A percentile compares a stretch with the other conserved stretches of the same genome.
phyloP scores from a whole-genome alignment of 2,888 invertebrate species.

The Drosophila nr. perissopoda region DNA sequence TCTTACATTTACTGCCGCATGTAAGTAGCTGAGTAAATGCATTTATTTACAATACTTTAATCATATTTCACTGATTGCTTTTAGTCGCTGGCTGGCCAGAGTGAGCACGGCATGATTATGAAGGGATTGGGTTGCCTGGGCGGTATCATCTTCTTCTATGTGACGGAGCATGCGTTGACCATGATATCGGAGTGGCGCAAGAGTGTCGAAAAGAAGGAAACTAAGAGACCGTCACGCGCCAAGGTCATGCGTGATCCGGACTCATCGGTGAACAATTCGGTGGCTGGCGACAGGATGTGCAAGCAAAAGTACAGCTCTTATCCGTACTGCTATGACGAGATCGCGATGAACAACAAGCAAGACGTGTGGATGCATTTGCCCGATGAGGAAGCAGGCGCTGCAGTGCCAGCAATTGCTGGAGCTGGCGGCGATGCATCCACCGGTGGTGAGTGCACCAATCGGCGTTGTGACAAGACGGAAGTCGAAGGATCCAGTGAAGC shows the following conservation, averaged over 20 bases:
- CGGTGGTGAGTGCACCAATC: constrained; percentile 45
- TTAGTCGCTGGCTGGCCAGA: constrained; percentile 82
- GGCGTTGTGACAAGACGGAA: constrained; percentile 60
- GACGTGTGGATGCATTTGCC: constrained; percentile 85
- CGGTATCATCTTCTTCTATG: constrained; percentile 95
- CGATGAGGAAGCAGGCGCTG: constrained; percentile 45
- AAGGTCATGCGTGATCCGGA: constrained; percentile 90
- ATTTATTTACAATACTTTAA: background rate
- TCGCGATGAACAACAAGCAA: constrained; percentile 90
- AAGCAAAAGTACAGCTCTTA: constrained; percentile 96
- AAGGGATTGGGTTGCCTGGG: constrained; percentile 90
- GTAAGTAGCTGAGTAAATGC: constrained; percentile 85
- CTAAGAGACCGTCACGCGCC: constrained; percentile 87
- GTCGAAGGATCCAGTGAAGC: constrained; percentile 65
- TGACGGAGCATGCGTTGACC: constrained; percentile 93
- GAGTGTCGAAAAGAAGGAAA: constrained; percentile 88
- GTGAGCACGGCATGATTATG: constrained; percentile 90
- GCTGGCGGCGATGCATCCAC: constrained; percentile 66
- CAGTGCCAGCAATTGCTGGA: constrained; percentile 41
- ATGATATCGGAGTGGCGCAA: constrained; percentile 93
- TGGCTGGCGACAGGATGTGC: constrained; percentile 88
- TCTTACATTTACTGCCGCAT: constrained; percentile 96
- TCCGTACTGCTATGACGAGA: constrained; percentile 94
- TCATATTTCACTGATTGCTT: constrained; percentile 1
- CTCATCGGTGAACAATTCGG: constrained; percentile 83